A percentile compares a stretch with the other conserved stretches of the same genome.
These are phyloP conservation scores for Maccullochella peelii DNA, from an alignment of 2,113 vertebrate species.

Conservation along the genomic window DNA sequence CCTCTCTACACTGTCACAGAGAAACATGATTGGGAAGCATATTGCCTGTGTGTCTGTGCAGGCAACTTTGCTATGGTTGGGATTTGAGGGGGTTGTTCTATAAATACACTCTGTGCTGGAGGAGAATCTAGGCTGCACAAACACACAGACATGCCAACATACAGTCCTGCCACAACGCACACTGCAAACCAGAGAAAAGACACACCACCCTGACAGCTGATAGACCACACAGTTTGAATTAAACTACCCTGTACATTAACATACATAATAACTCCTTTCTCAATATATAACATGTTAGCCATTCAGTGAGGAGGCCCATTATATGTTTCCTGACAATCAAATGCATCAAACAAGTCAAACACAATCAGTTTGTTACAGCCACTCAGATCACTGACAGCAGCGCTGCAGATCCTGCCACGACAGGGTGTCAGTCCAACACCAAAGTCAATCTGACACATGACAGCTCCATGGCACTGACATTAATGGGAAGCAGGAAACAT, in stretches of 20 bases:
- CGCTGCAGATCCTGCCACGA: constrained; percentile 16
- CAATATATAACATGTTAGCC: constrained; percentile 11
- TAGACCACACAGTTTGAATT: constrained; percentile 29
- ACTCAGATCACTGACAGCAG: constrained; percentile 51
- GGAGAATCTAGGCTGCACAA: constrained; percentile 78
- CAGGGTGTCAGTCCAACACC: constrained; percentile 48
- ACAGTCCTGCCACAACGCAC: constrained; percentile 54
- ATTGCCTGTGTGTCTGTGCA: constrained; percentile 62
- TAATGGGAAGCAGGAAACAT: constrained; percentile 49
- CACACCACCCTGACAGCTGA: constrained; percentile 23
- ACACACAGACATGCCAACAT: constrained; percentile 64
- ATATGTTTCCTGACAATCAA: constrained; percentile 57
- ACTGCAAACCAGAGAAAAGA: constrained; percentile 26
- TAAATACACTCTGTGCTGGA: constrained; percentile 73
- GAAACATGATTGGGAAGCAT: constrained; percentile 58
- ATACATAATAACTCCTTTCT: neutral
- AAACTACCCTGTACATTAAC: constrained; percentile 1
- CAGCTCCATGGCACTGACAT: constrained; percentile 34
- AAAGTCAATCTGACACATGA: constrained; percentile 59
- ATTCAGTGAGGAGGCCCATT: constrained; percentile 9
- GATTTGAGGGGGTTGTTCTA: constrained; percentile 79
- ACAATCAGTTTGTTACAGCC: constrained; percentile 54
- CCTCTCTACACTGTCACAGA: constrained; percentile 48
- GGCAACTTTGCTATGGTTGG: constrained; percentile 68
- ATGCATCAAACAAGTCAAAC: constrained; percentile 64